Evolutionary conservation across 2,113 vertebrate genomes (phyloP).

Genomic region (Butorides virescens): DNA sequence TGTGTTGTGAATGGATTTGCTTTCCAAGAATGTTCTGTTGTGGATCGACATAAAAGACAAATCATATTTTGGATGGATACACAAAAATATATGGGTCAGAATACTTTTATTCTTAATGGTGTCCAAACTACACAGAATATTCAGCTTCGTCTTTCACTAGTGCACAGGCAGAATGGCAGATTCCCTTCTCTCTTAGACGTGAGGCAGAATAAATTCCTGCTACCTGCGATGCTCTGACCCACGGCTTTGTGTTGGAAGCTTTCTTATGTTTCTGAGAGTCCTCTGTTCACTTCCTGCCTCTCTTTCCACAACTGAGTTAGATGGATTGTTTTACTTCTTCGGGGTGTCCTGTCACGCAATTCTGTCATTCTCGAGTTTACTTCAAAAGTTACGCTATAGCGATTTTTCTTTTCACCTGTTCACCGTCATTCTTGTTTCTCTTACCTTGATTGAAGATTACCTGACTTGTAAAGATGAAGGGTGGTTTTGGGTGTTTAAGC

Average conservation of each 20-base stretch:
- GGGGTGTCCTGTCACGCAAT: background rate
- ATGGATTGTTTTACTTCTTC: background rate
- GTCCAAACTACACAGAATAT: background rate
- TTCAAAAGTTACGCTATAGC: background rate
- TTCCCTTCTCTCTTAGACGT: background rate
- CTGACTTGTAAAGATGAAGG: background rate
- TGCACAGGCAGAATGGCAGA: background rate
- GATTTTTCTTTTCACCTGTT: background rate
- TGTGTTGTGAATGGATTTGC: background rate
- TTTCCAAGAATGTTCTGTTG: background rate
- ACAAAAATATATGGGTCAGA: background rate
- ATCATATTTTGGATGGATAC: background rate
- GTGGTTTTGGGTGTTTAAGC: background rate
- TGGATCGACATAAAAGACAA: background rate
- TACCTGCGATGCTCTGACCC: background rate
- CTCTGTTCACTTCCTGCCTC: background rate
- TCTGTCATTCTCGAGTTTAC: background rate
- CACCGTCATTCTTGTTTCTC: background rate
- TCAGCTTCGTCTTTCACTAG: background rate
- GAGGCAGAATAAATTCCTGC: background rate
- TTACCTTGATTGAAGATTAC: background rate
- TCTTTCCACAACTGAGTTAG: background rate
- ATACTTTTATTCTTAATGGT: background rate
- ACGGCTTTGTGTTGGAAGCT: background rate
- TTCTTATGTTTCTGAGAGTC: background rate